phyloP scores from a whole-genome alignment of 1,140 invertebrate genomes.

The Diabrotica virgifera region DNA sequence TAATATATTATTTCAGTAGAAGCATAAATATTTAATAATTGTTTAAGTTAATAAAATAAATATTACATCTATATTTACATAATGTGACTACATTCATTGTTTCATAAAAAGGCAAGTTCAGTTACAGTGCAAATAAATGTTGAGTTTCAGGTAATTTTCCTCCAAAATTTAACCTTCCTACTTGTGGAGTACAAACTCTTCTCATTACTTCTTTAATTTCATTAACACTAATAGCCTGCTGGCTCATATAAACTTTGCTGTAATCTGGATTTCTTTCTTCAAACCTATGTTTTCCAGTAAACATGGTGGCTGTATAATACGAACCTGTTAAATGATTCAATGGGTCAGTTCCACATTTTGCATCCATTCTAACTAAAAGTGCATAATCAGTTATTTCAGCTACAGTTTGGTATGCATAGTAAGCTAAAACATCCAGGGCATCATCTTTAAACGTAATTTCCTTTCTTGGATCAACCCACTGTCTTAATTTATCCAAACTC shows the following conservation, averaged over 20 bases:
- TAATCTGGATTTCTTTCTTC: conserved; percentile 50
- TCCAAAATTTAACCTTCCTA: conserved; percentile 47
- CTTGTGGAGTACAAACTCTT: conserved; percentile 50
- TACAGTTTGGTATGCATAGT: conserved; percentile 69
- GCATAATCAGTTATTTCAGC: conserved; percentile 68
- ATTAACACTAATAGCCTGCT: conserved; percentile 52
- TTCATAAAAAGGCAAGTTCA: background rate
- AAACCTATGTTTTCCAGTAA: conserved; percentile 47
- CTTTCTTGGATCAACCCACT: conserved; percentile 54
- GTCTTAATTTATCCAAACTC: conserved; percentile 51
- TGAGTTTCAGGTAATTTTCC: conserved; percentile 40
- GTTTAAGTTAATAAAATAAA: background rate
- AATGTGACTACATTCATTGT: background rate
- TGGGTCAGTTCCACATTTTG: conserved; percentile 55
- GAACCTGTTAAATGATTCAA: conserved; percentile 54
- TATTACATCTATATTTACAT: background rate
- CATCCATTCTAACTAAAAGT: conserved; percentile 62
- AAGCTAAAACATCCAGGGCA: conserved; percentile 63
- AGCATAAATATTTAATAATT: no score
- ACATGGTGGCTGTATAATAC: conserved; percentile 50
- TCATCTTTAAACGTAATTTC: conserved; percentile 48
- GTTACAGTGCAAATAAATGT: conserved; percentile 37
- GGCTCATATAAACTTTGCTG: conserved; percentile 54
- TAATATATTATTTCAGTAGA: background rate
- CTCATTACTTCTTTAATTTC: conserved; percentile 57